These are phyloP conservation scores for Diabrotica undecimpunctata DNA, from an alignment of 1,140 invertebrate genomes.

Conservation along the genomic window DNA sequence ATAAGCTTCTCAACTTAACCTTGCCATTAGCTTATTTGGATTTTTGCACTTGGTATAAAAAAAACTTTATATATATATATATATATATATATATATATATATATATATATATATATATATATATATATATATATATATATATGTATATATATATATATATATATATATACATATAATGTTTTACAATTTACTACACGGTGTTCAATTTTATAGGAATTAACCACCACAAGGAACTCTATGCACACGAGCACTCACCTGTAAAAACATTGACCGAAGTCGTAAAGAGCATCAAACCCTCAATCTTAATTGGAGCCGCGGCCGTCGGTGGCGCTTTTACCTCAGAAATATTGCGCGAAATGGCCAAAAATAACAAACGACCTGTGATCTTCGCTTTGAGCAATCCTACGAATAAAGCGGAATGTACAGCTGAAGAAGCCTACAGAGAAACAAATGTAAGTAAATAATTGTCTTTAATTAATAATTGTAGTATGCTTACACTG, in stretches of 20 bases:
- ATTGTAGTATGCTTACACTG: no score
- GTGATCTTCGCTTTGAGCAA: conserved; percentile 96
- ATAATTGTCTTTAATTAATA: neutral
- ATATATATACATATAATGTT: no score
- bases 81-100: no score
- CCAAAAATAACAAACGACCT: conserved; percentile 67
- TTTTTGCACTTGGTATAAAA: no score
- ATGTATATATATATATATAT: no score
- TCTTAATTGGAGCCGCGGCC: conserved; percentile 82
- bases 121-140: no score
- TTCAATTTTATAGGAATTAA: conserved; percentile 50
- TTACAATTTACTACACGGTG: neutral
- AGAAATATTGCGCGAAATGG: conserved; percentile 81
- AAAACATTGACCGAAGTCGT: conserved; percentile 74
- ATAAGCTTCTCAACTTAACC: no score
- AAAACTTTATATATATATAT: no score
- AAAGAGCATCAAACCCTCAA: conserved; percentile 71
- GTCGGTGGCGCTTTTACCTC: conserved; percentile 81
- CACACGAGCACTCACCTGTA: conserved; percentile 66
- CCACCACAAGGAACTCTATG: conserved; percentile 74
- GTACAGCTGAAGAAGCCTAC: conserved; percentile 94
- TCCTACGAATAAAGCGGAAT: conserved; percentile 94
- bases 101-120: no score
- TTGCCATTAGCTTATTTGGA: no score
- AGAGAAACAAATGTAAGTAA: conserved; percentile 70